Percentiles rank a stretch among this genome's conserved stretches.
Conservation (phyloP, 2,113 vertebrate genomes). For the Mystacornis crossleyi region DNA sequence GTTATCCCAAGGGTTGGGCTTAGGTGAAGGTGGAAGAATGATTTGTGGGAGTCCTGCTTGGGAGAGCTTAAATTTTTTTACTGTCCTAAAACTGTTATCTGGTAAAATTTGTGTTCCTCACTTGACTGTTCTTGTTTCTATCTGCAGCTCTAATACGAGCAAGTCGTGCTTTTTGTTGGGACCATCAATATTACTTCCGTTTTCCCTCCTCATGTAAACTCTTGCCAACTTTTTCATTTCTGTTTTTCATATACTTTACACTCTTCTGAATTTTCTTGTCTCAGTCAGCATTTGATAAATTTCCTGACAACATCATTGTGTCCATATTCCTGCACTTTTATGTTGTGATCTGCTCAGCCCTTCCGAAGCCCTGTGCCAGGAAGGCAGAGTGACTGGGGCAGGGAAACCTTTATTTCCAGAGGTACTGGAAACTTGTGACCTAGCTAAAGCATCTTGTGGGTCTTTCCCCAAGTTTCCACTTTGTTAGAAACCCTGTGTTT, state of each 20-base stretch:
- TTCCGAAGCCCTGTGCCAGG: background rate
- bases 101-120: constrained; percentile 25
- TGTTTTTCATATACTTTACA: background rate
- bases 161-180: background rate
- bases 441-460: background rate
- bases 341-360: background rate
- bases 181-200: background rate
- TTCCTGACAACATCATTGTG: background rate
- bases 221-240: background rate
- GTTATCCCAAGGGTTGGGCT: constrained; percentile 40
- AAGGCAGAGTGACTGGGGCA: background rate
- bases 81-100: constrained; percentile 16
- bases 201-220: background rate
- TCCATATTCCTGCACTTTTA: background rate
- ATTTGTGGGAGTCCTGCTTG: constrained; percentile 50
- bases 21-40: constrained; percentile 17
- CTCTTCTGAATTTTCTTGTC: background rate
- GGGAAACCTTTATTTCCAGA: background rate
- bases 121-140: constrained; percentile 11
- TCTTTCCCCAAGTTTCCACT: too few relatives aligned
- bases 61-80: constrained; percentile 40
- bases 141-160: background rate
- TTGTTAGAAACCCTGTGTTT: background rate
- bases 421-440: background rate
- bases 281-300: background rate